Evolutionary conservation across 2,797 vertebrate species (phyloP).

Genomic region (Ceryle rudis): DNA sequence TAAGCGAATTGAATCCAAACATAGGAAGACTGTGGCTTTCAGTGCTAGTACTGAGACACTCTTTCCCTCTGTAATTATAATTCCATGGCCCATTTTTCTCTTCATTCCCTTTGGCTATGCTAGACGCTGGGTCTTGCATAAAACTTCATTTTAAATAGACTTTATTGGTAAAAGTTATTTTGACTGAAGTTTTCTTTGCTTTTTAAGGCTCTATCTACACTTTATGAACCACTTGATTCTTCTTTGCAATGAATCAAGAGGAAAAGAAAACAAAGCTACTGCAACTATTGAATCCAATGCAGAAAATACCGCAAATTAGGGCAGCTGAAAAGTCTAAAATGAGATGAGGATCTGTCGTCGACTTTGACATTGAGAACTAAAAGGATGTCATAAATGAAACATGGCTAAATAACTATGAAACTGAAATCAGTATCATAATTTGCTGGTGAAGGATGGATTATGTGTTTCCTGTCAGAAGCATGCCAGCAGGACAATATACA

Average conservation of each 20-base stretch:
- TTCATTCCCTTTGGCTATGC: neutral
- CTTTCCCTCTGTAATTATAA: neutral
- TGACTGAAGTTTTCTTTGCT: slow-evolving; percentile 9
- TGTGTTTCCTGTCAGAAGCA: neutral
- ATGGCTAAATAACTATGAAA: neutral
- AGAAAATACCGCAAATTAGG: neutral
- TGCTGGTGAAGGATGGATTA: neutral
- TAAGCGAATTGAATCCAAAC: neutral
- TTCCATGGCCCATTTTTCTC: rapidly evolving
- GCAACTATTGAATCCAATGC: rapidly evolving
- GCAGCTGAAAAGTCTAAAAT: neutral
- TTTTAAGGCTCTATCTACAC: slow-evolving; percentile 43
- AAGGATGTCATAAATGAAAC: neutral
- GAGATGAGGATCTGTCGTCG: neutral
- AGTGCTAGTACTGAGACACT: neutral
- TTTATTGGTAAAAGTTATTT: neutral
- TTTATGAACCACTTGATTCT: slow-evolving; percentile 54
- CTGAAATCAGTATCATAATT: neutral
- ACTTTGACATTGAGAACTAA: neutral
- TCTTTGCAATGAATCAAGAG: slow-evolving; percentile 15
- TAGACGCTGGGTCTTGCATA: neutral
- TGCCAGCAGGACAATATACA: neutral
- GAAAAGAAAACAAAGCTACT: slow-evolving; percentile 13
- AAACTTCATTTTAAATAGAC: neutral
- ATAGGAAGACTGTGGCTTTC: neutral